A percentile compares a stretch with the other conserved stretches of the same genome.
Evolutionary conservation across 1,140 invertebrate genomes (phyloP).

Genomic region (Bathynomus jamesi): DNA sequence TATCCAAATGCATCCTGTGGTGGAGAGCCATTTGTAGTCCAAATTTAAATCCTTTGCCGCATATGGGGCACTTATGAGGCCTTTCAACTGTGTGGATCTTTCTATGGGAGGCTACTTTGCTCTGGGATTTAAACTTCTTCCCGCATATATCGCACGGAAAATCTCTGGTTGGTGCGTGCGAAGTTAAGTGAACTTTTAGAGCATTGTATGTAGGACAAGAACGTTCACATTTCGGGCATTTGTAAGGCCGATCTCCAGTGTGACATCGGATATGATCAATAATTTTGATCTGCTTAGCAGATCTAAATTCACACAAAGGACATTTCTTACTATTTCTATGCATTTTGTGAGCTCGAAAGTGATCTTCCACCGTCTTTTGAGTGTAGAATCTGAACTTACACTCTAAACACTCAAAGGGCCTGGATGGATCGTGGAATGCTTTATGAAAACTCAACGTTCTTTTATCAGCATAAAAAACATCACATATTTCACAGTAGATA

Average conservation of each 20-base stretch:
- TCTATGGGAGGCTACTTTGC: slow-evolving; percentile 25
- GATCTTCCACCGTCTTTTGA: background rate
- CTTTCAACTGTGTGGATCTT: slow-evolving; percentile 54
- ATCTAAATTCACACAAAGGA: background rate
- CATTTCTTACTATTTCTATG: background rate
- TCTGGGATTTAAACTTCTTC: background rate
- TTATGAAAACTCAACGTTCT: background rate
- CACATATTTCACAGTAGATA: background rate
- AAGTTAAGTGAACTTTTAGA: background rate
- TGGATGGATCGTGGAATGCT: background rate
- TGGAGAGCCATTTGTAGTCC: background rate
- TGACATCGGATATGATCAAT: background rate
- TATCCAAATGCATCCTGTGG: background rate
- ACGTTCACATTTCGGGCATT: background rate
- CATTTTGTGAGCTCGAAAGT: background rate
- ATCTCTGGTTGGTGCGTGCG: background rate
- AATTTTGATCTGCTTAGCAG: background rate
- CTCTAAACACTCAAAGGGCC: background rate
- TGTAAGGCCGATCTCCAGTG: background rate
- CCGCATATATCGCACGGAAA: background rate
- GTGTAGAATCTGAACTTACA: background rate
- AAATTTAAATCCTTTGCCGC: slow-evolving; percentile 54
- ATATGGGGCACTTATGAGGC: slow-evolving; percentile 54
- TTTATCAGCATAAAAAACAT: background rate
- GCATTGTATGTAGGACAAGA: background rate